Percentiles rank a stretch among this genome's conserved stretches.
Conservation (phyloP, 2,888 invertebrate genomes). For the Molorchus minor region DNA sequence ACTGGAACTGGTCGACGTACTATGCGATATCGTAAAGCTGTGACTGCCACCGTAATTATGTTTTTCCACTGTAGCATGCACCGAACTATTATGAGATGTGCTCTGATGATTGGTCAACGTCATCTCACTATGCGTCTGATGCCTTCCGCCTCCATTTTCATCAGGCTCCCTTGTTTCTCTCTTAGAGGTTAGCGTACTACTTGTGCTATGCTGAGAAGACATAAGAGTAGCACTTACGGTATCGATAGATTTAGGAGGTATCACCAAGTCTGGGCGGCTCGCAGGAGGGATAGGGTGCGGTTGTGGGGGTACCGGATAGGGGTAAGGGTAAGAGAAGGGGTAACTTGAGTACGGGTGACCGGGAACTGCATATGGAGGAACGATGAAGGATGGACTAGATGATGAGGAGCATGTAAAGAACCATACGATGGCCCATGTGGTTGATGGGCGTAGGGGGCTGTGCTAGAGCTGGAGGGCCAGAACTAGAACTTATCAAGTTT, state of each 20-base stretch:
- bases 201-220: slow-evolving; percentile 75
- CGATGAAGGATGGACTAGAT: slow-evolving; percentile 73
- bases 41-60: slow-evolving; percentile 65
- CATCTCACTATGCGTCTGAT: slow-evolving; percentile 72
- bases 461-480: slow-evolving; percentile 67
- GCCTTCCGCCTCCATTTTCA: slow-evolving; percentile 65
- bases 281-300: slow-evolving; percentile 76
- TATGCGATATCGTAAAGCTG: slow-evolving; percentile 73
- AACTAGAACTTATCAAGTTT: slow-evolving; percentile 68
- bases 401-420: slow-evolving; percentile 76
- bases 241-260: slow-evolving; percentile 52
- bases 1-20: slow-evolving; percentile 73
- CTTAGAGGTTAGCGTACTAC: slow-evolving; percentile 76
- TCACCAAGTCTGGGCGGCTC: slow-evolving; percentile 46
- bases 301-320: slow-evolving; percentile 78
- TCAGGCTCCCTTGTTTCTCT: slow-evolving; percentile 65
- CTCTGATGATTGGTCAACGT: slow-evolving; percentile 74
- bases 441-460: slow-evolving; percentile 70
- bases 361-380: slow-evolving; percentile 71
- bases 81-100: slow-evolving; percentile 71
- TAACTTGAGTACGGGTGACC: slow-evolving; percentile 76
- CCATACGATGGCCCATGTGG: slow-evolving; percentile 73
- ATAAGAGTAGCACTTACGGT: slow-evolving; percentile 76
- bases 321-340: slow-evolving; percentile 76
- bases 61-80: slow-evolving; percentile 72